Evolutionary conservation across 2,888 invertebrate species (phyloP).

Genomic region (Eumerus sabulonum): DNA sequence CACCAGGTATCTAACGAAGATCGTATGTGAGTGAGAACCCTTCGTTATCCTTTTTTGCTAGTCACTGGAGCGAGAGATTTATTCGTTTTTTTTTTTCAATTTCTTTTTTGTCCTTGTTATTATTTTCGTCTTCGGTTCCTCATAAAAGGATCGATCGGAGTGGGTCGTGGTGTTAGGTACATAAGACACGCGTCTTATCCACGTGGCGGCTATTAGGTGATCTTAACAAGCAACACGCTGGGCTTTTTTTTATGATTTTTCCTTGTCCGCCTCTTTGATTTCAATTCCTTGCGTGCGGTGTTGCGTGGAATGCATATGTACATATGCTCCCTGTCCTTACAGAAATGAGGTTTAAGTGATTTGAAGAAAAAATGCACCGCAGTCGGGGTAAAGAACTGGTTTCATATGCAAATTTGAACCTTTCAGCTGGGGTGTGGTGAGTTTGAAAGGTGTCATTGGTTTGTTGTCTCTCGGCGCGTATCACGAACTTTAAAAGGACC

Average conservation of each 20-base stretch:
- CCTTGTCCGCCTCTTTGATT: constrained; percentile 11
- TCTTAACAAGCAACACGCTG: constrained; percentile 62
- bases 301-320: constrained; percentile 21
- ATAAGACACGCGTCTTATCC: constrained; percentile 56
- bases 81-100: constrained; percentile 25
- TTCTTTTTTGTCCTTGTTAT: too few species aligned
- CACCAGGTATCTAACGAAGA: constrained; percentile 49
- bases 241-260: constrained; percentile 38
- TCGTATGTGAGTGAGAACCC: constrained; percentile 44
- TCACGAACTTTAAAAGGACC: constrained; percentile 15
- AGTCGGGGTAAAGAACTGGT: constrained; percentile 26
- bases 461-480: constrained; percentile 24
- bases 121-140: constrained; percentile 17
- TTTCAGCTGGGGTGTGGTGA: constrained; percentile 18
- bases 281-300: constrained; percentile 8
- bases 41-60: constrained; percentile 34
- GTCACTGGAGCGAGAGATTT: constrained; percentile 64
- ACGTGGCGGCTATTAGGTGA: constrained; percentile 64
- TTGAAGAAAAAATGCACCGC: constrained; percentile 6
- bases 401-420: constrained; percentile 59
- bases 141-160: not conserved
- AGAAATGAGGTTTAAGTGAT: constrained; percentile 21
- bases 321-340: constrained; percentile 27
- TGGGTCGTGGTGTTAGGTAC: too few species aligned
- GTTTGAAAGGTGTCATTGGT: constrained; percentile 35